These are phyloP conservation scores for Aradophagus sp. DNA, from an alignment of 1,140 invertebrate genomes.

Conservation along the genomic window DNA sequence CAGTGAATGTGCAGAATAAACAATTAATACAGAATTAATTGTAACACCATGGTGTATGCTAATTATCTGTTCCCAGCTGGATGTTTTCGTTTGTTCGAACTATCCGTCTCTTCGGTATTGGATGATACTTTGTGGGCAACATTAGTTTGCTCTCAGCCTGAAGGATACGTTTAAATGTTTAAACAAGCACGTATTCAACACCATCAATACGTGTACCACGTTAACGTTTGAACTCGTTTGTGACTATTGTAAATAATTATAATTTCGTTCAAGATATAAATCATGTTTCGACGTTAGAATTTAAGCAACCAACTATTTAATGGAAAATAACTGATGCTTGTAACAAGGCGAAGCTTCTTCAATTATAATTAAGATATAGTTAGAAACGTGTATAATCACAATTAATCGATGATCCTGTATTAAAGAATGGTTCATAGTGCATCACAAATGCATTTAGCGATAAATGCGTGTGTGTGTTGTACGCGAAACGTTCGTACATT, in stretches of 20 bases:
- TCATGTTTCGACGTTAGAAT: conserved; percentile 26
- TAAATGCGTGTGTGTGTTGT: conserved; percentile 23
- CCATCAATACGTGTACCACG: conserved; percentile 6
- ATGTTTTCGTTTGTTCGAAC: conserved; percentile 11
- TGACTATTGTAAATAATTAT: conserved; percentile 48
- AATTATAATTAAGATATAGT: conserved; percentile 24
- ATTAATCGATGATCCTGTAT: conserved; percentile 36
- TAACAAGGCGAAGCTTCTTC: conserved; percentile 29
- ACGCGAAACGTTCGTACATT: conserved; percentile 39
- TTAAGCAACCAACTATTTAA: conserved; percentile 35
- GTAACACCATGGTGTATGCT: conserved; percentile 27
- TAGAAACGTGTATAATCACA: conserved; percentile 22
- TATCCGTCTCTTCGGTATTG: neutral
- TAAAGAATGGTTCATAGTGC: conserved; percentile 38
- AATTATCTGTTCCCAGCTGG: conserved; percentile 22
- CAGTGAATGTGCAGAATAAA: conserved; percentile 54
- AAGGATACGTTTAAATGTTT: conserved; percentile 11
- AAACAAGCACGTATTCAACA: neutral
- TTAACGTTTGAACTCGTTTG: conserved; percentile 25
- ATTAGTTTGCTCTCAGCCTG: conserved; percentile 4
- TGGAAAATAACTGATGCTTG: conserved; percentile 34
- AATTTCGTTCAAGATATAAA: conserved; percentile 22
- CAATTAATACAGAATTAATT: conserved; percentile 39
- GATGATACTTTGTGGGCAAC: too few relatives aligned
- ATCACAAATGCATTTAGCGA: conserved; percentile 34